A percentile compares a stretch with the other conserved stretches of the same genome.
Evolutionary conservation across 2,888 invertebrate genomes (phyloP).

Genomic region (Trileptium ribeirensis): DNA sequence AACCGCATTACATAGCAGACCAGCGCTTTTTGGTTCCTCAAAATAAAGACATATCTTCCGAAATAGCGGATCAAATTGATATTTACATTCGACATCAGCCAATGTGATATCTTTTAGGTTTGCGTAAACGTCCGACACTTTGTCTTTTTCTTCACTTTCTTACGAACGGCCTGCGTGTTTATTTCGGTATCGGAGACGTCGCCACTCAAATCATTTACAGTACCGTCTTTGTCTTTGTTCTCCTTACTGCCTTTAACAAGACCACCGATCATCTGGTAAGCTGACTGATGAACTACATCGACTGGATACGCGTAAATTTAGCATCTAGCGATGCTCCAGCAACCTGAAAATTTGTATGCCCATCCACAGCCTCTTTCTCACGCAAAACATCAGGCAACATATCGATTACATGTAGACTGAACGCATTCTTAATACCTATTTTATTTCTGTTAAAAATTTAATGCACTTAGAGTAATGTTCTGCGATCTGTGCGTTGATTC

Average conservation of each 20-base stretch:
- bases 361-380: conserved; percentile 64
- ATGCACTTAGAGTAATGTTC: conserved; percentile 69
- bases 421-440: conserved; percentile 80
- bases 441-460: conserved; percentile 74
- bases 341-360: conserved; percentile 62
- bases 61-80: conserved; percentile 13
- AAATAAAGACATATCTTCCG: neutral
- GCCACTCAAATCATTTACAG: no score
- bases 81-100: no score
- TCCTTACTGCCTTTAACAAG: conserved; percentile 53
- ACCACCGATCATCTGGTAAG: conserved; percentile 68
- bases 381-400: conserved; percentile 70
- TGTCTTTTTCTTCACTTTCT: no score
- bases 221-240: neutral
- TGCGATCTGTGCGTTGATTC: conserved; percentile 49
- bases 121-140: no score
- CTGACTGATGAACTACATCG: conserved; percentile 73
- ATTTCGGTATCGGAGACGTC: no score
- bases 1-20: neutral
- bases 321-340: conserved; percentile 80
- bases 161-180: no score
- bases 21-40: neutral
- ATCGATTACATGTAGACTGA: conserved; percentile 76
- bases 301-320: conserved; percentile 77
- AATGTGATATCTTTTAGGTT: no score